phyloP scores from a whole-genome alignment of 64 coral and sea anemone species.

The Stichodactyla mertensii region DNA sequence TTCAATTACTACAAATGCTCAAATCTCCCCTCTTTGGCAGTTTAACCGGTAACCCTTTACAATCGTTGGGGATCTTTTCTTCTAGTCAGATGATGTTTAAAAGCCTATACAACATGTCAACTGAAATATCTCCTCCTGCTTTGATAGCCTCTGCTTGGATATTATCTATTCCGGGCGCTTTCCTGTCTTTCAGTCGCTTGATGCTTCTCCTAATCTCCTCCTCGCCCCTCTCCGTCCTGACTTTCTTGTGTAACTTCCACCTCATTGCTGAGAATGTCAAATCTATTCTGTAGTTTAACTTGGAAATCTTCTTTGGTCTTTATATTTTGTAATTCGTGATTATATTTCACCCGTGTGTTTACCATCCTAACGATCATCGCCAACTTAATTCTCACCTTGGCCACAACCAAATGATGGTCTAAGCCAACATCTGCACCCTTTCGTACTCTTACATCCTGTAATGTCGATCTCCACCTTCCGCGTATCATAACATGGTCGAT shows the following conservation, averaged over 20 bases:
- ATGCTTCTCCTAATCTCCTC: too few species aligned
- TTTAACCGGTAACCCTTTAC: constrained; percentile 36
- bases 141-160: neutral
- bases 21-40: constrained; percentile 33
- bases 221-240: too few species aligned
- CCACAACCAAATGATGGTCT: constrained; percentile 11
- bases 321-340: too few species aligned
- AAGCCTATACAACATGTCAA: neutral
- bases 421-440: constrained; percentile 13
- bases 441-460: constrained; percentile 9
- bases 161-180: too few species aligned
- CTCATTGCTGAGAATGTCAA: too few species aligned
- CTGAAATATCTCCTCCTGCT: neutral
- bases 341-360: constrained; percentile 3
- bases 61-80: constrained; percentile 28
- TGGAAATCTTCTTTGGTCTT: too few species aligned
- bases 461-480: neutral
- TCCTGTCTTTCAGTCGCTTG: too few species aligned
- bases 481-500: constrained; percentile 45
- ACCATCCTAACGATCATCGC: neutral
- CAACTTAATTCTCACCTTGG: neutral
- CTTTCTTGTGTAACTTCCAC: too few species aligned
- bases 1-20: constrained; percentile 37
- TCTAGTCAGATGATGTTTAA: constrained; percentile 39
- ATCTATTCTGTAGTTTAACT: too few species aligned